Evolutionary conservation across 2,888 invertebrate species (phyloP), one percentile per base, ranked within the genome.

Genomic region (Lasioglossum oenotherae): DNA sequence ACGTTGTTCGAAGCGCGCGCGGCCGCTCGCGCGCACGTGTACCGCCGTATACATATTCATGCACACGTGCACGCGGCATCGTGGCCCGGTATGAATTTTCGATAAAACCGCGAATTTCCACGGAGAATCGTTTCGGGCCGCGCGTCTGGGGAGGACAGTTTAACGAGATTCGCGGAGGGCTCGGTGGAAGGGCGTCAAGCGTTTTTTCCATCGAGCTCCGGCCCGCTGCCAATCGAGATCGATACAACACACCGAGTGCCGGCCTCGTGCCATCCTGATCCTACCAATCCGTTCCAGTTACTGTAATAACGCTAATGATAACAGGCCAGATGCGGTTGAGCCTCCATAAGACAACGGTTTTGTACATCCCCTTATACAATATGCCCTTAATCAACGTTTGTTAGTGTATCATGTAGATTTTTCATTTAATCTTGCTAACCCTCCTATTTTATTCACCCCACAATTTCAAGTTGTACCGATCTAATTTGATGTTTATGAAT

Each of bases 61-160:
- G 74, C 71, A 57, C 77, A 72, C 23, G 53, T 44, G 53, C 60
- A 76, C 27, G 57, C 60, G 72, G 76, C 67, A 71, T 71, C 74
- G 27, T 64, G 82, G 75, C 69, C 74, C 31, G 78, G 38, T 90
- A 90, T 90, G 90, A 90, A 90, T 90, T 85, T 90, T 90, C 90
- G 91, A 90, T 91, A 91, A 91, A 90, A 91, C 84, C 91, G 79
- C 84, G 91, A 90, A 91, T 91, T 91, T 91, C 84, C 88, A 87
- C 83, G 85, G 88, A 83, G 84, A 82, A 86, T 89, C 89, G 82
- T 89, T 84, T 71, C 83, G 38, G 79, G 35, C 75, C 76, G 85
- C 80, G 79, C 81, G 82, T 86, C 91, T 91, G 90, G 88, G 67
- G 77, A 88, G 85, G 90, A 91, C 91, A 91, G 90, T 91, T 91